Evolutionary conservation across 2,113 vertebrate species (phyloP), one percentile per base, ranked within the genome.

Genomic region (Pyxicephalus adspersus): DNA sequence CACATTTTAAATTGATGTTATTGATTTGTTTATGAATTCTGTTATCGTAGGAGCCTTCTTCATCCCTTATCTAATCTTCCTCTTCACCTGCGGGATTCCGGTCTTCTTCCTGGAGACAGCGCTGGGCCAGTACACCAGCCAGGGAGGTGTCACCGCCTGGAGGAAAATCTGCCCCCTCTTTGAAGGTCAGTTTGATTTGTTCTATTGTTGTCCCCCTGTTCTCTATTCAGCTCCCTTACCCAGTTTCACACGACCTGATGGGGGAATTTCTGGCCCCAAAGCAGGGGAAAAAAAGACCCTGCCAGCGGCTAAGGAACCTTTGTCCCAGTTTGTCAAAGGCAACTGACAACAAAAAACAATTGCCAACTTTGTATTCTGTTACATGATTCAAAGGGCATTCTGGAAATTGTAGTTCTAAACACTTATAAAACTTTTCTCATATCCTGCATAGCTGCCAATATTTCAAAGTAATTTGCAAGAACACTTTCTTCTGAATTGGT

Each of bases 161-260:
- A 92, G 91, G 87, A 97, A 96, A 90, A 96, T 99, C 79, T 97
- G 96, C 34, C 97, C 97, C 76, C 91, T 99, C 87, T 95, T 97
- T 67, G 89, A 96, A 92, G 97, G 97, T 96, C 64, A 84, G 89
- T 85, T 34, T 58, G 29, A 31, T 57, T 31, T 72, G 38, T 71
- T 25, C 51, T 51, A 38, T 65, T 57, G 50, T 78, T 67, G 31
- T 45, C 38, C 38, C 38, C 38, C 38, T n/a, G 11, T 45, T 45
- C 38, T 8, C 11, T 45, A 38, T 78, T 22, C 76, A 18, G 51
- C 19, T 31, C 45, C 45, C 20, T 70, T 45, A 52, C 67, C 67
- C 52, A 58, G 8, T 58, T 74, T 74, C 71, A 74, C 71, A 74
- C 71, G 71, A 74, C 71, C 71, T 34, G 71, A 58, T 31, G 55